Evolutionary conservation across 2,797 vertebrate species (phyloP).

Genomic region (Sebastes umbrosus): DNA sequence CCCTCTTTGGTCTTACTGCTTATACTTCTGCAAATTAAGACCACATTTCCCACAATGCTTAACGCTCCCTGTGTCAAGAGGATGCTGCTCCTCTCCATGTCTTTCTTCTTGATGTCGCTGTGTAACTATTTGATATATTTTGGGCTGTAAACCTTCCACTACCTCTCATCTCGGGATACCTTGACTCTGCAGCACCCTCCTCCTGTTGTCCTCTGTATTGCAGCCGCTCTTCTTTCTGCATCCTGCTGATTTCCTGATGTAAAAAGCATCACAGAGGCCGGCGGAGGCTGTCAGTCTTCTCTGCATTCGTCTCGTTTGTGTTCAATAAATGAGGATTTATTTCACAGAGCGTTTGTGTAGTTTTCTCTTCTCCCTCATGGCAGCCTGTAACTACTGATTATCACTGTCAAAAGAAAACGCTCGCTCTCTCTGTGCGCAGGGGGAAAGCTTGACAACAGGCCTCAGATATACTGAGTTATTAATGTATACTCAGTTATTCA

Average conservation of each 20-base stretch:
- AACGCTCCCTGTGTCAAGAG: too few relatives aligned
- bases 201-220: not conserved
- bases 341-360: not conserved
- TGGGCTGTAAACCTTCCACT: too few relatives aligned
- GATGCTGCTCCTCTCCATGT: too few relatives aligned
- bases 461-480: not conserved
- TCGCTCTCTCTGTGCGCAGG: not conserved
- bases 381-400: not conserved
- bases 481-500: not conserved
- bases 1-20: too few relatives aligned
- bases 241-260: not conserved
- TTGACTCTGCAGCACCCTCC: not conserved
- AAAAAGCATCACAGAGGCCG: too few relatives aligned
- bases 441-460: not conserved
- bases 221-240: not conserved
- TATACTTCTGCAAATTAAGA: too few relatives aligned
- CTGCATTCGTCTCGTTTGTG: too few relatives aligned
- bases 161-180: fast-evolving
- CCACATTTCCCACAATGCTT: too few relatives aligned
- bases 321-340: not conserved
- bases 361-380: not conserved
- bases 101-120: too few relatives aligned
- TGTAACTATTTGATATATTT: too few relatives aligned
- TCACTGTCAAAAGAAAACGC: not conserved
- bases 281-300: too few relatives aligned